A percentile compares a stretch with the other conserved stretches of the same genome.
These are phyloP conservation scores for Notechis scutatus DNA, from an alignment of 2,113 vertebrate species.

Conservation along the genomic window DNA sequence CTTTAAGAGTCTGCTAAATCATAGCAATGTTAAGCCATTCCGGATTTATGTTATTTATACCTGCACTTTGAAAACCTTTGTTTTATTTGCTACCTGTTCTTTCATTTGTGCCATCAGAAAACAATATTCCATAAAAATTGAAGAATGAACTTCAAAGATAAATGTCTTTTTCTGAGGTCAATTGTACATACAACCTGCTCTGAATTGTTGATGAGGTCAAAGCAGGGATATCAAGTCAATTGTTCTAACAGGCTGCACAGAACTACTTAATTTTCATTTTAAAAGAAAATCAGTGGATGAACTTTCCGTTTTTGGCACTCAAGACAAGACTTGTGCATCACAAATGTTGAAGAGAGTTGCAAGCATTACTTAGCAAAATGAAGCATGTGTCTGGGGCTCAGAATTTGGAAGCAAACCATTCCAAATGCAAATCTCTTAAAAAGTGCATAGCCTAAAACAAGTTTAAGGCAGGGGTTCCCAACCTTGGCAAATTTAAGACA, in stretches of 20 bases:
- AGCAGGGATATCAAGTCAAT: not conserved
- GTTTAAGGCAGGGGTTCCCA: not conserved
- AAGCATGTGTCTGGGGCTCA: not conserved
- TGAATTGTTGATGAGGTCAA: not conserved
- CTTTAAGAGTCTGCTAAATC: not conserved
- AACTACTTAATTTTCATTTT: not conserved
- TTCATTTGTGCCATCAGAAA: not conserved
- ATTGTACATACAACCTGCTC: not conserved
- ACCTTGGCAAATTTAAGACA: not conserved
- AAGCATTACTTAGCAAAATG: not conserved
- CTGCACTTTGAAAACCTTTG: not conserved
- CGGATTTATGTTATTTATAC: not conserved
- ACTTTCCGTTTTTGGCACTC: not conserved
- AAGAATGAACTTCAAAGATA: not conserved
- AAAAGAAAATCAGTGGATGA: not conserved
- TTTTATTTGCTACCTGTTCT: not conserved
- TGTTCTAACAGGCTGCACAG: not conserved
- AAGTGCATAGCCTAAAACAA: not conserved
- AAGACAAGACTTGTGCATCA: not conserved
- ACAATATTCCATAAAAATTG: not conserved
- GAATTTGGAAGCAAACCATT: not conserved
- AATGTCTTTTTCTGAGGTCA: not conserved
- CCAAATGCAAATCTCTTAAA: not conserved
- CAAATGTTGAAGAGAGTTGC: not conserved
- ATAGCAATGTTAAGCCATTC: not conserved